Evolutionary conservation across 2,113 vertebrate species (phyloP).

Genomic region (Perca schrenkii): DNA sequence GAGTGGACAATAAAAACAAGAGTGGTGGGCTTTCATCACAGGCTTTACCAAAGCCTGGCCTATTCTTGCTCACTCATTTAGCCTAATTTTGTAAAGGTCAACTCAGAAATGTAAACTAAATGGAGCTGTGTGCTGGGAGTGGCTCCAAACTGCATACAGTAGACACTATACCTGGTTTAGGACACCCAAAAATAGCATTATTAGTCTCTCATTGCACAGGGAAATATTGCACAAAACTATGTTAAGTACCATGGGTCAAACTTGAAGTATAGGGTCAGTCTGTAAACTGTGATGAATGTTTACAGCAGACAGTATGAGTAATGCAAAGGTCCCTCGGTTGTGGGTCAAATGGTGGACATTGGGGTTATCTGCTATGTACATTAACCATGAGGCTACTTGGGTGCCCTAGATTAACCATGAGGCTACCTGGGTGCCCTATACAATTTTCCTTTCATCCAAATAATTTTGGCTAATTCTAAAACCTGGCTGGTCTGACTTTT

Average conservation of each 20-base stretch:
- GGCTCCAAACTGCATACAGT: slow-evolving; percentile 19
- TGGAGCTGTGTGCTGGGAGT: slow-evolving; percentile 18
- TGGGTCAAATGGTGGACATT: neutral
- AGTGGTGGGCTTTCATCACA: slow-evolving; percentile 78
- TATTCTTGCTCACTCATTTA: slow-evolving; percentile 55
- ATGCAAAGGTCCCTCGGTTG: neutral
- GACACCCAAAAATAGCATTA: neutral
- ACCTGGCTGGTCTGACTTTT: neutral
- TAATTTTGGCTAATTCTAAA: neutral
- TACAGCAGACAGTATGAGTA: neutral
- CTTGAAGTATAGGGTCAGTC: neutral
- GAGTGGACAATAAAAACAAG: slow-evolving; percentile 83
- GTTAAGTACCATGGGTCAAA: neutral
- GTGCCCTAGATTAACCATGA: neutral
- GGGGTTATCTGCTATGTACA: neutral
- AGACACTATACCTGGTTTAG: slow-evolving; percentile 6
- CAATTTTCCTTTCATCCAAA: neutral
- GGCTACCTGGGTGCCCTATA: neutral
- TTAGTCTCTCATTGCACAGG: neutral
- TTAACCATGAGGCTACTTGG: neutral
- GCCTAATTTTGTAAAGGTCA: slow-evolving; percentile 48
- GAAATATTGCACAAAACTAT: slow-evolving; percentile 4
- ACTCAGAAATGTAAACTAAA: slow-evolving; percentile 47
- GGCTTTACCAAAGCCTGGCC: slow-evolving; percentile 69
- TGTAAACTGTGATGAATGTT: neutral